phyloP scores from a whole-genome alignment of 2,797 vertebrate genomes.

The Micrastur ruficollis region DNA sequence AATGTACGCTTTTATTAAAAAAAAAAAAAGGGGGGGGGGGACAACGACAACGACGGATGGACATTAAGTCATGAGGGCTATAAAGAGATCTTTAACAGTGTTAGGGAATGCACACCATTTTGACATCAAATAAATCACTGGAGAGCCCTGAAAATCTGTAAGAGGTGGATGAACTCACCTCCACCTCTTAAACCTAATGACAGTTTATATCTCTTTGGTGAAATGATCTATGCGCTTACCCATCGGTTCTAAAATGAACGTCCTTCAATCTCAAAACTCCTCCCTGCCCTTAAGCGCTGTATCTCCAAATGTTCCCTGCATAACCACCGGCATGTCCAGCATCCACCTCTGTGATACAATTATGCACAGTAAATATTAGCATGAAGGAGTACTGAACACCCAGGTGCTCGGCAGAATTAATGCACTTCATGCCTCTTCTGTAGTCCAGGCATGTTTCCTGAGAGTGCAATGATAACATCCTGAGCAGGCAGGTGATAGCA shows the following conservation, averaged over 20 bases:
- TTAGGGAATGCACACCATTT: background rate
- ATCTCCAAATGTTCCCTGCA: background rate
- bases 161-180: background rate
- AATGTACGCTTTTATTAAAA: background rate
- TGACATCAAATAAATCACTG: background rate
- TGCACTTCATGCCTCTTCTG: background rate
- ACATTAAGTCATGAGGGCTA: background rate
- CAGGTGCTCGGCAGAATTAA: background rate
- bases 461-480: background rate
- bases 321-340: background rate
- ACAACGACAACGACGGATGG: no score
- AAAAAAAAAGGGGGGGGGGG: background rate
- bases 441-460: background rate
- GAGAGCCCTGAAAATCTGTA: background rate
- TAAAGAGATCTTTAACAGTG: background rate
- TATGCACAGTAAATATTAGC: background rate
- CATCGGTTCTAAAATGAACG: background rate
- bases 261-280: background rate
- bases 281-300: background rate
- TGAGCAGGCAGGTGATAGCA: background rate
- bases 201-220: background rate
- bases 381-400: background rate
- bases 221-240: background rate
- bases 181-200: background rate
- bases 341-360: background rate